Percentiles rank a stretch among this genome's conserved stretches.
Conservation (phyloP, 2,888 invertebrate genomes). For the Dynastes maya region DNA sequence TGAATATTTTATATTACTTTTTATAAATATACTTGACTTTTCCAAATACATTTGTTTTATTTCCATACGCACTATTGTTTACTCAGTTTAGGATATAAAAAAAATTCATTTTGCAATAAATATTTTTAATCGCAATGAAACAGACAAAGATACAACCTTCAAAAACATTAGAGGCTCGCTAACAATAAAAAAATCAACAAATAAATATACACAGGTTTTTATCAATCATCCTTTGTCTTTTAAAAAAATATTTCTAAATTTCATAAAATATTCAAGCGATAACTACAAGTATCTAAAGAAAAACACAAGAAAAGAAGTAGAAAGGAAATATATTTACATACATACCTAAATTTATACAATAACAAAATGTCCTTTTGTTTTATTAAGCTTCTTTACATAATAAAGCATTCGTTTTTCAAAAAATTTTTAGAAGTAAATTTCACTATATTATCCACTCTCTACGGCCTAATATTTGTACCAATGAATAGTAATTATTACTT, state of each 20-base stretch:
- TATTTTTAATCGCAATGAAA: constrained; percentile 51
- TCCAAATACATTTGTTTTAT: neutral
- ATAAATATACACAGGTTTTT: constrained; percentile 47
- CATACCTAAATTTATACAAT: constrained; percentile 39
- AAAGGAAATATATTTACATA: constrained; percentile 40
- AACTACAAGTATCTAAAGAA: constrained; percentile 30
- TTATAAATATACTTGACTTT: no score
- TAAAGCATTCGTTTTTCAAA: constrained; percentile 41
- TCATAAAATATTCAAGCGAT: constrained; percentile 43
- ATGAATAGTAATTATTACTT: constrained; percentile 45
- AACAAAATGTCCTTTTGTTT: constrained; percentile 28
- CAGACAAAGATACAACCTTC: constrained; percentile 49
- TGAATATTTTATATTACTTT: no score
- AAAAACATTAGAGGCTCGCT: constrained; percentile 46
- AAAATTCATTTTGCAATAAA: constrained; percentile 39
- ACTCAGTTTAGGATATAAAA: neutral
- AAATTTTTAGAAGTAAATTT: neutral
- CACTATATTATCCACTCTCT: constrained; percentile 31
- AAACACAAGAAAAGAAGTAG: constrained; percentile 3
- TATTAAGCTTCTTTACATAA: constrained; percentile 26
- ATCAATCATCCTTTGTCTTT: constrained; percentile 29
- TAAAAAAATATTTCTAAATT: constrained; percentile 38
- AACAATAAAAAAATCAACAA: constrained; percentile 50
- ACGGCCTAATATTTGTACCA: constrained; percentile 49
- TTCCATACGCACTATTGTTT: neutral